Evolutionary conservation across 1,140 invertebrate species (phyloP).

Genomic region (Maniola jurtina): DNA sequence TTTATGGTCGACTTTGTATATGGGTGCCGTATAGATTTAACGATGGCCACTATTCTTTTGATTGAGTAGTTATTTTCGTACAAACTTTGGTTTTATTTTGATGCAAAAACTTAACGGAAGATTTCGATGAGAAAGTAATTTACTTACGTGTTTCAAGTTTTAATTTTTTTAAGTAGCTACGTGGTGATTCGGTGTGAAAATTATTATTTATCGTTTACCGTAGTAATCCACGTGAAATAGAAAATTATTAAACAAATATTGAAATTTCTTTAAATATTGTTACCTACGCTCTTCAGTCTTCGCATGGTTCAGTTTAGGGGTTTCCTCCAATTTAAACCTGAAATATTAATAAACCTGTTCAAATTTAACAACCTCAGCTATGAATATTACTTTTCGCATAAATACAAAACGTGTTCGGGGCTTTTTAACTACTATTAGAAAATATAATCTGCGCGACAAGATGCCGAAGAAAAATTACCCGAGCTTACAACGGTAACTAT

Average conservation of each 20-base stretch:
- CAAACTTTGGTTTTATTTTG: too few species aligned
- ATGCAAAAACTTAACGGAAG: too few species aligned
- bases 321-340: constrained; percentile 63
- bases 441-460: too few species aligned
- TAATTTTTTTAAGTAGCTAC: too few species aligned
- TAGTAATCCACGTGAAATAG: not conserved
- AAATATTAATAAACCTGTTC: constrained; percentile 64
- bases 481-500: too few species aligned
- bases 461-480: too few species aligned
- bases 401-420: not conserved
- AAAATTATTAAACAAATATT: not conserved
- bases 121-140: too few species aligned
- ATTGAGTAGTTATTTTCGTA: too few species aligned
- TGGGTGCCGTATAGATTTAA: not conserved
- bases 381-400: constrained; percentile 14
- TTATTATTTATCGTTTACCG: too few species aligned
- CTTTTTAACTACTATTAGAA: too few species aligned
- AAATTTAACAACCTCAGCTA: constrained; percentile 39
- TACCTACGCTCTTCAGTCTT: constrained; percentile 56
- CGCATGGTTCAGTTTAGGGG: constrained; percentile 46
- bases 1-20: not conserved
- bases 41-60: not conserved
- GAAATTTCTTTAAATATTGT: constrained; percentile 19
- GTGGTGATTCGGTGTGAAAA: too few species aligned
- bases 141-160: too few species aligned